Base-by-base conservation (phyloP, 2,888 invertebrate species). In the Rambutsinella grinnellia region DNA sequence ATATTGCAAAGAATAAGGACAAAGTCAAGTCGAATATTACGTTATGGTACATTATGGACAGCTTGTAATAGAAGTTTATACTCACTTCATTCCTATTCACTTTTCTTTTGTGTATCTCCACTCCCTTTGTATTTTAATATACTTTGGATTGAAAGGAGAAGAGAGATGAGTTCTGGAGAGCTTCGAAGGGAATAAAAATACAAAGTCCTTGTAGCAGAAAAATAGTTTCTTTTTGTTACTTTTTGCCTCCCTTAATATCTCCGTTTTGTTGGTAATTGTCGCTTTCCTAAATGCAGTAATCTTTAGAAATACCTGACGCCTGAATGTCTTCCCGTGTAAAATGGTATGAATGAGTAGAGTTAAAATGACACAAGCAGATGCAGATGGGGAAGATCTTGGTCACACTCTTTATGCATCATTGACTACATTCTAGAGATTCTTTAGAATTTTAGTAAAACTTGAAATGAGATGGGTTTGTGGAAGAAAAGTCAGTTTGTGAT, bases 221-320 rank as follows among this genome's bases (percentile, higher is more conserved):
- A 58, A 62, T n/a, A 44, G 21, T 61, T 47, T 57, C 19, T 57
- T 57, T 44, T 57, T 53, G 54, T 56, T 19, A 51, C 53, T 21
- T 65, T 6, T 54, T 27, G 21, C 28, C 28, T 49, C 27, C 46
- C 17, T 28, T 57, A 67, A 27, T 67, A 66, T 54, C 27, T 27
- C 26, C 63, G 63, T 71, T 56, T 71, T 63, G 28, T 27, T 28
- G 49, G 71, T 71, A 71, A 71, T 71, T 71, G 71, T 36, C 65
- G 65, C 71, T 71, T 71, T 62, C 27, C 49, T 36, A 36, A 65
- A 61, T 58, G 51, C 62, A 56, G 70, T 57, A 44, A 63, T 63
- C 71, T 63, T 57, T 49, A 56, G 10, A 60, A 46, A 44, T 5
- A 44, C 23, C 13, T 51, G 62, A 57, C 65, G 63, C 51, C 71